A percentile compares a stretch with the other conserved stretches of the same genome.
phyloP scores from a whole-genome alignment of 2,888 invertebrate species.

The Torymus aiolomorphi region DNA sequence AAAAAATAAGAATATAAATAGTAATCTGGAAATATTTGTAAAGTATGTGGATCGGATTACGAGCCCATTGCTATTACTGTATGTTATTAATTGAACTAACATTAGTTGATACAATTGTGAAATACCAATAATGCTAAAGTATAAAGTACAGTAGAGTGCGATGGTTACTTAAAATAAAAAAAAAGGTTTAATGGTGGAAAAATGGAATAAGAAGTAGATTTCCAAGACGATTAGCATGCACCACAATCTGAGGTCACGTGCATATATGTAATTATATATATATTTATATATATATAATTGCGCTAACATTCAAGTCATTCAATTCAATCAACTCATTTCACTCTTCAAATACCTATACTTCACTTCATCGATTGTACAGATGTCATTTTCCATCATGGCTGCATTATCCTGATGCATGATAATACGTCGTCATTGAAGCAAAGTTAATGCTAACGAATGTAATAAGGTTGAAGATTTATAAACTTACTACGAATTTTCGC shows the following conservation, averaged over 20 bases:
- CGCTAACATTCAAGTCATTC: slow-evolving; percentile 52
- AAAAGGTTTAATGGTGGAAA: slow-evolving; percentile 54
- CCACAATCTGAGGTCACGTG: slow-evolving; percentile 63
- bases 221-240: slow-evolving; percentile 64
- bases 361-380: slow-evolving; percentile 49
- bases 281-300: slow-evolving; percentile 64
- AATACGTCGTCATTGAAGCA: slow-evolving; percentile 35
- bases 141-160: slow-evolving; percentile 56
- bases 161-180: slow-evolving; percentile 54
- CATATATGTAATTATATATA: no score
- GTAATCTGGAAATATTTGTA: slow-evolving; percentile 61
- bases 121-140: slow-evolving; percentile 63
- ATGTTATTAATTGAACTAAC: slow-evolving; percentile 65
- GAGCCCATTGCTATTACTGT: slow-evolving; percentile 67
- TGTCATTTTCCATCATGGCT: slow-evolving; percentile 42
- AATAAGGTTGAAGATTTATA: slow-evolving; percentile 32
- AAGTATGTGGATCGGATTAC: slow-evolving; percentile 64
- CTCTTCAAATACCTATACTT: slow-evolving; percentile 37
- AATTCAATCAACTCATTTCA: slow-evolving; percentile 50
- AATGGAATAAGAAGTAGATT: slow-evolving; percentile 59
- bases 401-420: slow-evolving; percentile 36
- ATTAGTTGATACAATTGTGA: slow-evolving; percentile 63
- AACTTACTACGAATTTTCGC: slow-evolving; percentile 38
- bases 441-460: slow-evolving; percentile 35
- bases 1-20: slow-evolving; percentile 57